Evolutionary conservation across 2,888 invertebrate genomes (phyloP).

Genomic region (Scelioninae gen. 1): DNA sequence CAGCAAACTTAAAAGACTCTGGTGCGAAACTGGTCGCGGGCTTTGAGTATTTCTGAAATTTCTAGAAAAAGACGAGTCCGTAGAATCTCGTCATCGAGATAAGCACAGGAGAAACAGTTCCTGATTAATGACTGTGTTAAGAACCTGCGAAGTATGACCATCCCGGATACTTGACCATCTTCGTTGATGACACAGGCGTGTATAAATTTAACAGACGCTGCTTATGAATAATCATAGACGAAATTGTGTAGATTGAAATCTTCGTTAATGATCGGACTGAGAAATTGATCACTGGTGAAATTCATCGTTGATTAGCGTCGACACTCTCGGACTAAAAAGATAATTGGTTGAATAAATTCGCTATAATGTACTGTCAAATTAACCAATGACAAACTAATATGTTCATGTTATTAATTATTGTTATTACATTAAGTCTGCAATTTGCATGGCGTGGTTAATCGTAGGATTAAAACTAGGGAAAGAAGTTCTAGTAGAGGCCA

Average conservation of each 20-base stretch:
- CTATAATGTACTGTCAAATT: no score
- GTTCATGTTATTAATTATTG: no score
- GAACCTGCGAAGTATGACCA: constrained; percentile 22
- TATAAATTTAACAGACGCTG: constrained; percentile 11
- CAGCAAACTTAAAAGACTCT: constrained; percentile 47
- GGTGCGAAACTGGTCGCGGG: constrained; percentile 56
- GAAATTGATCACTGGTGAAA: neutral
- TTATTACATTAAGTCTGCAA: no score
- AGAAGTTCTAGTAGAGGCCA: no score
- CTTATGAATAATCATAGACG: constrained; percentile 34
- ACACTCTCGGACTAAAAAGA: no score
- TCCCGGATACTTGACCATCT: constrained; percentile 31
- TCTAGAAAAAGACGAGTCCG: constrained; percentile 44
- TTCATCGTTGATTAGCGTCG: constrained; percentile 6
- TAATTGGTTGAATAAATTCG: no score
- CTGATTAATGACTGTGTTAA: constrained; percentile 44
- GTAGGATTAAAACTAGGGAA: no score
- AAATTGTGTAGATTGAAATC: constrained; percentile 20
- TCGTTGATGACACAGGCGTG: constrained; percentile 10
- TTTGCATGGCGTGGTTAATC: no score
- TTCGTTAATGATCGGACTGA: constrained; percentile 11
- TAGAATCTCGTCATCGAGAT: constrained; percentile 57
- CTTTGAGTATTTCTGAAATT: constrained; percentile 57
- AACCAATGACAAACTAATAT: no score
- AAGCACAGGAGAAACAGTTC: constrained; percentile 41